Base-by-base conservation (phyloP, 2,113 vertebrate species). In the Chaetodon trifascialis region DNA sequence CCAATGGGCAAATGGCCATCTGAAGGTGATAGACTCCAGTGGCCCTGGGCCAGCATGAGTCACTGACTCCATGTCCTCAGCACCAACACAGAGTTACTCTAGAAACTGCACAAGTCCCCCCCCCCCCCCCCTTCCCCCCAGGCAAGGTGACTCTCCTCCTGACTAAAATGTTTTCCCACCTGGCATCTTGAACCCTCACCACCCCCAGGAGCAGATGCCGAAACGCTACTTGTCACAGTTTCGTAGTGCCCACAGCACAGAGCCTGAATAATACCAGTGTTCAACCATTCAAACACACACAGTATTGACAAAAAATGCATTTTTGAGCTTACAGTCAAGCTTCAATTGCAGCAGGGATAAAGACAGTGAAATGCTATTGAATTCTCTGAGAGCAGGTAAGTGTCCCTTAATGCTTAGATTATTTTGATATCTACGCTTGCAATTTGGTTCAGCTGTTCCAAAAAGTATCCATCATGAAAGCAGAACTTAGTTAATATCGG, bases 1-100 rank as follows among this genome's bases (percentile, higher is more conserved):
- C 87, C 83, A 78, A 67, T 64, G 81, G 92, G 86, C 82, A 87
- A 92, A 67, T n/a, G 85, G 72, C 87, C 89, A 86, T 91, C 84
- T 84, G 89, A 94, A 91, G 88, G 85, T 93, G 92, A 91, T 68
- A 87, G 91, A 92, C 89, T 90, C 56, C 15, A n/a, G 85, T 84
- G 84, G 88, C 93, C 88, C n/a, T 49, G 56, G 87, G 94, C 89
- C 86, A 92, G 47, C 47, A 7, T 86, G 83, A 93, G 84, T 94
- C 91, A 91, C 81, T 74, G 68, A 64, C 84, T 90, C 70, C 59
- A 75, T 49, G 84, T 90, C 88, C 85, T 85, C 70, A 51, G 52
- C 59, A 49, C 55, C 66, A 54, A 64, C 72, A 46, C 55, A 4
- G 71, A 82, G 58, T 75, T 78, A 79, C 84, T 90, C 82, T 74